Conservation (phyloP, 2,113 vertebrate genomes). For the Salvator merianae region DNA sequence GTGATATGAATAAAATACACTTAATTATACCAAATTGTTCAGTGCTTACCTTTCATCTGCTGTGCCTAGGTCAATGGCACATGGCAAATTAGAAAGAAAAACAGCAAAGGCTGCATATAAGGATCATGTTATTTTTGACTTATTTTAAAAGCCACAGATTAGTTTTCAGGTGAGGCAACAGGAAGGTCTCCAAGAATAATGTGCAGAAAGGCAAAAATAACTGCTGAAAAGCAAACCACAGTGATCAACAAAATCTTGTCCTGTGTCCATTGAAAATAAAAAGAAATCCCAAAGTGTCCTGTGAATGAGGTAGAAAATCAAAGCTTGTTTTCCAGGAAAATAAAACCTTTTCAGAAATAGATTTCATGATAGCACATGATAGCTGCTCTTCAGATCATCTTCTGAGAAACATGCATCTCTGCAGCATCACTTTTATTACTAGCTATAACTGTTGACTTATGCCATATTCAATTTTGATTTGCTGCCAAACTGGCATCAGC, state of each 20-base stretch:
- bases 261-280: neutral
- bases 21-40: conserved; percentile 37
- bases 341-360: neutral
- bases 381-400: conserved; percentile 1
- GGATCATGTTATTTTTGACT: neutral
- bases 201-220: neutral
- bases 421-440: no score
- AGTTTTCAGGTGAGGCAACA: neutral
- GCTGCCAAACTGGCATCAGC: no score
- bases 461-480: no score
- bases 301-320: neutral
- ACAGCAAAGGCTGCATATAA: neutral
- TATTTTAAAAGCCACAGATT: neutral
- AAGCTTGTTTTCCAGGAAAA: neutral
- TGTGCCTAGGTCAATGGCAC: conserved; percentile 11
- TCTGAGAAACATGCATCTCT: neutral
- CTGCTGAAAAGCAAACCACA: neutral
- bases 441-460: no score
- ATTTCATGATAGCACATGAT: neutral
- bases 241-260: neutral
- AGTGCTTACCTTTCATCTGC: conserved; percentile 29
- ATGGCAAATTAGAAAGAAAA: conserved; percentile 20
- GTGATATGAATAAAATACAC: conserved; percentile 31
- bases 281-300: neutral
- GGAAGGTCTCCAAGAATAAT: neutral